Conservation (phyloP, 30 jellyfish, hydroid and myxozoan species). For the Hydractinia echinata region DNA sequence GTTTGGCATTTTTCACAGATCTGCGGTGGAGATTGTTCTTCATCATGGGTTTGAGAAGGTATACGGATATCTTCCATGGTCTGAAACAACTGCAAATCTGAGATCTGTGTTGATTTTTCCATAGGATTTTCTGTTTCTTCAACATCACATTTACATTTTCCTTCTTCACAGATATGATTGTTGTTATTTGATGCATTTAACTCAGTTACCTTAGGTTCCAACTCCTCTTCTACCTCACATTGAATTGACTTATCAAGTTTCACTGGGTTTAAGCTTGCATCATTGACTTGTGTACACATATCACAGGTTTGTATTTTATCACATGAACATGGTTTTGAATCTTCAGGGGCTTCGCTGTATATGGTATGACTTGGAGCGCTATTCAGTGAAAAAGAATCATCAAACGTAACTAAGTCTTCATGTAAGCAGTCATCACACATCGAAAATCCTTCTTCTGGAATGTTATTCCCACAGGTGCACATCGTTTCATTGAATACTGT, state of each 20-base stretch:
- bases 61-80: conserved; percentile 6
- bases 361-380: background rate
- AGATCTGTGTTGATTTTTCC: conserved; percentile 35
- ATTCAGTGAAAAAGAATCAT: background rate
- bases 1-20: conserved; percentile 16
- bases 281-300: conserved; percentile 13
- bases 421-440: conserved; percentile 24
- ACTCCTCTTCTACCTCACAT: background rate
- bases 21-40: background rate
- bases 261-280: background rate
- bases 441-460: background rate
- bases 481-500: background rate
- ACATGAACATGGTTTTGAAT: background rate
- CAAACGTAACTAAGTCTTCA: background rate
- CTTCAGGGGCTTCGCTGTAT: background rate
- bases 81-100: conserved; percentile 11
- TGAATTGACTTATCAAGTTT: background rate
- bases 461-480: conserved; percentile 24
- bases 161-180: background rate
- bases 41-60: background rate
- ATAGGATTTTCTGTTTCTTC: conserved; percentile 21
- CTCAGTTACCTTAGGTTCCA: background rate
- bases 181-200: background rate
- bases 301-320: conserved; percentile 22
- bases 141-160: conserved; percentile 13